Evolutionary conservation across 2,888 invertebrate species (phyloP).

Genomic region (Limnephilus rhombicus): DNA sequence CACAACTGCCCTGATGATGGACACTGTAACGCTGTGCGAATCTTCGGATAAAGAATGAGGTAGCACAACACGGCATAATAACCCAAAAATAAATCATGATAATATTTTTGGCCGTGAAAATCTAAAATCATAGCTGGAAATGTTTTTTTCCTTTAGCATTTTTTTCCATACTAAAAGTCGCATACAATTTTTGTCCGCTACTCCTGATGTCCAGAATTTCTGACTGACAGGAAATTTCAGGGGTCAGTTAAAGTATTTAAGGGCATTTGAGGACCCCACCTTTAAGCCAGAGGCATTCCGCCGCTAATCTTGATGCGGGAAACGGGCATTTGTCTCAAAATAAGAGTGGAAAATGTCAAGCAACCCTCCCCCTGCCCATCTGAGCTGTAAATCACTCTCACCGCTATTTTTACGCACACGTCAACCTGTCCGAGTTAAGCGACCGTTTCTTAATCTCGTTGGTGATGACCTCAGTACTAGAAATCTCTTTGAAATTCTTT

Average conservation of each 20-base stretch:
- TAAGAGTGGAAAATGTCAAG: neutral
- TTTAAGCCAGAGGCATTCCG: neutral
- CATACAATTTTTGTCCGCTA: neutral
- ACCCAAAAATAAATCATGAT: too few relatives aligned
- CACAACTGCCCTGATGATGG: too few relatives aligned
- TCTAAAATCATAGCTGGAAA: too few relatives aligned
- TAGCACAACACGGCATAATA: too few relatives aligned
- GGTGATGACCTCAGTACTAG: neutral
- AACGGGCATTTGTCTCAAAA: neutral
- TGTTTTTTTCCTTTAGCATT: too few relatives aligned
- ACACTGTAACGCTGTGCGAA: too few relatives aligned
- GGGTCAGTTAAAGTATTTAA: neutral
- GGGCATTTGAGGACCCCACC: neutral
- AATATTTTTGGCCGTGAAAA: too few relatives aligned
- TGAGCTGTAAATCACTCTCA: neutral
- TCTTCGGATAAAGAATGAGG: too few relatives aligned
- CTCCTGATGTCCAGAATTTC: neutral
- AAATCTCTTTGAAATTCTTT: neutral
- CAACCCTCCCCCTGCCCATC: neutral
- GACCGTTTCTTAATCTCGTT: neutral
- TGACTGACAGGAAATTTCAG: neutral
- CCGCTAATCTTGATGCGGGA: neutral
- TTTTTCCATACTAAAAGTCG: too few relatives aligned
- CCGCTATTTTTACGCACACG: neutral
- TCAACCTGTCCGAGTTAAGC: neutral